Percentiles rank a stretch among this genome's conserved stretches.
These are phyloP conservation scores for Saccopteryx leptura DNA, from an alignment of 2,113 vertebrate species.

Conservation along the genomic window DNA sequence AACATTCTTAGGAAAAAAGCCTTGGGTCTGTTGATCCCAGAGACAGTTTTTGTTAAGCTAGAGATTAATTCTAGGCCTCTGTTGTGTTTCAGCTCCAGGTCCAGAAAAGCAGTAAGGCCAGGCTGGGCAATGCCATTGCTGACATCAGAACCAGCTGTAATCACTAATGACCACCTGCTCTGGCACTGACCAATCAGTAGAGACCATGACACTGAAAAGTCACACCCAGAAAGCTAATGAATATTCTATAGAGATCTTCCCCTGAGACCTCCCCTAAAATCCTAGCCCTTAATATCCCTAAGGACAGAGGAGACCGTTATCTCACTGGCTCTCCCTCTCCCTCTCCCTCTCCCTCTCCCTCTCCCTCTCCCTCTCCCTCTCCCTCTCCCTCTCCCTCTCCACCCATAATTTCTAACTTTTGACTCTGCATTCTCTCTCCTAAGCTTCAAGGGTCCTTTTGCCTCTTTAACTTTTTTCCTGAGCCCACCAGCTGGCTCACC, in stretches of 20 bases:
- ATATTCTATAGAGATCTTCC: neutral
- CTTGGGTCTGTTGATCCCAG: neutral
- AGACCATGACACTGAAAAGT: neutral
- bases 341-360: too few relatives aligned
- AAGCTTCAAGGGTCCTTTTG: neutral
- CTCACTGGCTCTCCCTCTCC: too few relatives aligned
- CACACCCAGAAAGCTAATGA: neutral
- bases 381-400: too few relatives aligned
- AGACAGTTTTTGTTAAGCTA: neutral
- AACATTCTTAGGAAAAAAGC: neutral
- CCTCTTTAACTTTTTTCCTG: neutral
- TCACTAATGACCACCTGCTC: neutral
- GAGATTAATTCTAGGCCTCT: neutral
- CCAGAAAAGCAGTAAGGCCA: neutral
- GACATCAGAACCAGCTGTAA: neutral
- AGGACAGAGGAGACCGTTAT: neutral
- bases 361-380: too few relatives aligned
- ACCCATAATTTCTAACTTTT: neutral
- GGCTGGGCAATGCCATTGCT: neutral
- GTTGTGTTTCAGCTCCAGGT: neutral
- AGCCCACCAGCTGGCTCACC: neutral
- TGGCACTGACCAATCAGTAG: neutral
- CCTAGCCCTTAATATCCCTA: neutral
- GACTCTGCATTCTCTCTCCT: neutral
- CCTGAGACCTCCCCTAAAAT: neutral